Conservation (phyloP, 2,113 vertebrate species). For the Casuarius casuarius region DNA sequence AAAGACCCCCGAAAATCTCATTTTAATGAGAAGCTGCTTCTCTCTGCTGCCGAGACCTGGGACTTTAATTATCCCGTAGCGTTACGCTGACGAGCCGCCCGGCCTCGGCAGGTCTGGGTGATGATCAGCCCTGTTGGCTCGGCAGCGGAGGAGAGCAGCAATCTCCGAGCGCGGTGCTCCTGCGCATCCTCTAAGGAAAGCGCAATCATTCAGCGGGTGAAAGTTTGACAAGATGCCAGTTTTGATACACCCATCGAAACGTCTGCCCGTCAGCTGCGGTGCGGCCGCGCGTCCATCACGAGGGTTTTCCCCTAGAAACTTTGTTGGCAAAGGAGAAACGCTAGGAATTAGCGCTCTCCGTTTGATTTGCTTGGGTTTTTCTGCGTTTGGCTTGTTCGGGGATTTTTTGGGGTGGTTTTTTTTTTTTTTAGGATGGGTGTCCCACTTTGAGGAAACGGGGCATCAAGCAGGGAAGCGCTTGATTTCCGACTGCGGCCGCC, state of each 20-base stretch:
- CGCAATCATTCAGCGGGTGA: neutral
- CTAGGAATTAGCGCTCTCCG: fast-evolving
- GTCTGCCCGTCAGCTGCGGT: neutral
- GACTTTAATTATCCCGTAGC: neutral
- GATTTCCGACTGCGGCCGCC: neutral
- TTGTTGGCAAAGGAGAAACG: neutral
- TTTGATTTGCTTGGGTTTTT: neutral
- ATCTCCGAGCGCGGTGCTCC: neutral
- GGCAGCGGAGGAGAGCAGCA: neutral
- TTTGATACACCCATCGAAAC: neutral
- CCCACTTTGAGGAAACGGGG: neutral
- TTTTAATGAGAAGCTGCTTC: constrained; percentile 1
- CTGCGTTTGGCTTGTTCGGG: neutral
- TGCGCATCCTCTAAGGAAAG: neutral
- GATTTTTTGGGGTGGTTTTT: too few relatives aligned
- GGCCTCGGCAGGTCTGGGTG: neutral
- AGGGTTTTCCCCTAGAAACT: neutral
- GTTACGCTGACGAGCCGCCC: neutral
- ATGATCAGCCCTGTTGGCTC: constrained; percentile 20
- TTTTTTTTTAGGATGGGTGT: neutral
- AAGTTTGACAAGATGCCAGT: constrained; percentile 18
- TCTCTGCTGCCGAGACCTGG: neutral
- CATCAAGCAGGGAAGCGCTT: neutral
- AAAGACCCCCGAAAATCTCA: neutral
- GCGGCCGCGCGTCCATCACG: neutral